These are phyloP conservation scores for Drosophila tani DNA, from an alignment of 1,140 invertebrate species.

Conservation along the genomic window DNA sequence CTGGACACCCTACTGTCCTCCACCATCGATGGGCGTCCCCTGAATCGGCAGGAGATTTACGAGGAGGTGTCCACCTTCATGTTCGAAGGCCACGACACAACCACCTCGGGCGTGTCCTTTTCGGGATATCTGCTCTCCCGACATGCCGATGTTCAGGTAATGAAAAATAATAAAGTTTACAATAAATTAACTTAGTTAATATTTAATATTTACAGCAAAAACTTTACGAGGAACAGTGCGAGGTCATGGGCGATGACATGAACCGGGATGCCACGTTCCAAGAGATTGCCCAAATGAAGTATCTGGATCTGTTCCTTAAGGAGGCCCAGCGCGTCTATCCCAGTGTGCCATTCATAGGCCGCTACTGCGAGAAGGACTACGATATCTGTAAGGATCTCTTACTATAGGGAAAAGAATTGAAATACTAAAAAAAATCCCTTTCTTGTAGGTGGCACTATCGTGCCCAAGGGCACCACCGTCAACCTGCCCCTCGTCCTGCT, in stretches of 20 bases:
- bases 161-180: no score
- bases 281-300: slow-evolving; percentile 88
- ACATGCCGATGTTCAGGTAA: slow-evolving; percentile 79
- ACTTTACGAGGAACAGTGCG: slow-evolving; percentile 85
- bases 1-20: slow-evolving; percentile 78
- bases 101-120: slow-evolving; percentile 83
- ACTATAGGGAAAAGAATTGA: no score
- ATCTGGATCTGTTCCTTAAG: slow-evolving; percentile 88
- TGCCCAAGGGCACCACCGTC: slow-evolving; percentile 67
- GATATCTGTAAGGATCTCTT: slow-evolving; percentile 74
- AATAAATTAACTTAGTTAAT: background rate
- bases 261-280: slow-evolving; percentile 85
- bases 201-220: slow-evolving; percentile 76
- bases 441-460: slow-evolving; percentile 60
- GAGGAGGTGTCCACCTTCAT: slow-evolving; percentile 91
- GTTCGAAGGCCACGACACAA: slow-evolving; percentile 87
- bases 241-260: slow-evolving; percentile 85
- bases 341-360: slow-evolving; percentile 88
- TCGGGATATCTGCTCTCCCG: slow-evolving; percentile 75
- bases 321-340: slow-evolving; percentile 88
- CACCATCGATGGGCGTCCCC: slow-evolving; percentile 85
- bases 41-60: slow-evolving; percentile 88
- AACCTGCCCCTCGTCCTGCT: slow-evolving; percentile 57
- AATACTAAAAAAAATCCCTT: no score
- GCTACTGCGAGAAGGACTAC: slow-evolving; percentile 80